Conservation (phyloP, 1,140 invertebrate species). For the Bombus fervidus region DNA sequence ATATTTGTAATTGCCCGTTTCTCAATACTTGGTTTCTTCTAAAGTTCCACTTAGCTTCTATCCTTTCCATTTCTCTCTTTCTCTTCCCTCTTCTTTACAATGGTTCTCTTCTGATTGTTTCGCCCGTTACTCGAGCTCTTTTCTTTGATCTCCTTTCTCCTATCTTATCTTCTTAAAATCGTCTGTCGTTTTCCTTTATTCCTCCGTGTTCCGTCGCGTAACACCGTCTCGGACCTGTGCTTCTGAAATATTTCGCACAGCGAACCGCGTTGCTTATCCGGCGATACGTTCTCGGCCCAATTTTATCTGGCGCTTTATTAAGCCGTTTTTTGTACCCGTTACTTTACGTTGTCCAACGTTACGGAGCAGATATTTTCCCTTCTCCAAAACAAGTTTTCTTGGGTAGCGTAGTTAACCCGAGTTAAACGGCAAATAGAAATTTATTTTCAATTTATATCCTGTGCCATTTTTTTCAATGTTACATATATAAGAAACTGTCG, state of each 20-base stretch:
- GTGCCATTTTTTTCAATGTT: not conserved
- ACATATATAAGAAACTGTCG: too few relatives aligned
- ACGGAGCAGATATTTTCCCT: not conserved
- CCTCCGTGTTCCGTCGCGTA: not conserved
- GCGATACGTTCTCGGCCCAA: constrained; percentile 4
- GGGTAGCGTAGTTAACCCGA: not conserved
- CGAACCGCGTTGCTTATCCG: not conserved
- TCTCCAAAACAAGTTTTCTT: not conserved
- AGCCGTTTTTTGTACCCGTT: not conserved
- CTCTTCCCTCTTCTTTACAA: not conserved
- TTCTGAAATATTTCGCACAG: constrained; percentile 7
- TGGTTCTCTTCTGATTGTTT: constrained; percentile 5
- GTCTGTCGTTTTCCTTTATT: not conserved
- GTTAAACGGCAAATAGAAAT: not conserved
- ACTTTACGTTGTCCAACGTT: not conserved
- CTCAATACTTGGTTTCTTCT: not conserved
- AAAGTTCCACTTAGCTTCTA: not conserved
- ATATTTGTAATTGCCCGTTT: constrained; percentile 7
- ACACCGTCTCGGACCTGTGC: not conserved
- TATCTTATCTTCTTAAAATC: constrained; percentile 11
- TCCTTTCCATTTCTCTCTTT: not conserved
- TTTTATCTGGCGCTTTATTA: constrained; percentile 25
- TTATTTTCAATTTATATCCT: not conserved
- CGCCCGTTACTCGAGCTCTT: not conserved
- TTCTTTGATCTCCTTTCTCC: constrained; percentile 15